Evolutionary conservation across 2,888 invertebrate genomes (phyloP).

Genomic region (Tryphoninae sp.): DNA sequence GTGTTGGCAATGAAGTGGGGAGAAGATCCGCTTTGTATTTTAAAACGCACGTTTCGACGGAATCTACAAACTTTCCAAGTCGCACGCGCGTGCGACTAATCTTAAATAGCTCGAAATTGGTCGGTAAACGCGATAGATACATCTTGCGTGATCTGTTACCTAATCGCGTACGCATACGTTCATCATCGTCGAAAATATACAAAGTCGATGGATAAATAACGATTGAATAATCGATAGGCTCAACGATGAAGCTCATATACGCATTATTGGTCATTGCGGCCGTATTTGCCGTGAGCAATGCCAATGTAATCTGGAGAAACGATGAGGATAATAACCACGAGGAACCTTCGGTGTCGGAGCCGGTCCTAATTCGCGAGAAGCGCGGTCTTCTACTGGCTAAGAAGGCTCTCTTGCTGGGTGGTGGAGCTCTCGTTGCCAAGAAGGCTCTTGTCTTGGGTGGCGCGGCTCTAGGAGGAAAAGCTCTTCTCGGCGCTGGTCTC

Average conservation of each 20-base stretch:
- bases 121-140: too few relatives aligned
- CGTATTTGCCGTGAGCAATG: conserved; percentile 37
- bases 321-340: not conserved
- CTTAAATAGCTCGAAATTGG: too few relatives aligned
- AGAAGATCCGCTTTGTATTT: too few relatives aligned
- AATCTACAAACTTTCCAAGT: conserved; percentile 39
- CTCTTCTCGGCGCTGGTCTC: conserved; percentile 65
- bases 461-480: conserved; percentile 56
- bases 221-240: too few relatives aligned
- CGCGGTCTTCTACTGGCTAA: conserved; percentile 68
- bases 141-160: too few relatives aligned
- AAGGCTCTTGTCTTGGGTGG: conserved; percentile 69
- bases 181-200: too few relatives aligned
- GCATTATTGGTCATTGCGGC: conserved; percentile 56
- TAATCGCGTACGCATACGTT: too few relatives aligned
- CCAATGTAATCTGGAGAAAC: too few relatives aligned
- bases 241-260: conserved; percentile 67
- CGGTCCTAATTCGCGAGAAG: conserved; percentile 63
- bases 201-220: too few relatives aligned
- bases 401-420: conserved; percentile 69
- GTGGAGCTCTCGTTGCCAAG: conserved; percentile 66
- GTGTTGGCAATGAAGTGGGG: too few relatives aligned
- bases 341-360: not conserved
- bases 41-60: conserved; percentile 14
- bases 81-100: too few relatives aligned